phyloP scores from a whole-genome alignment of 2,888 invertebrate species.

The Pseudococcus longispinus region DNA sequence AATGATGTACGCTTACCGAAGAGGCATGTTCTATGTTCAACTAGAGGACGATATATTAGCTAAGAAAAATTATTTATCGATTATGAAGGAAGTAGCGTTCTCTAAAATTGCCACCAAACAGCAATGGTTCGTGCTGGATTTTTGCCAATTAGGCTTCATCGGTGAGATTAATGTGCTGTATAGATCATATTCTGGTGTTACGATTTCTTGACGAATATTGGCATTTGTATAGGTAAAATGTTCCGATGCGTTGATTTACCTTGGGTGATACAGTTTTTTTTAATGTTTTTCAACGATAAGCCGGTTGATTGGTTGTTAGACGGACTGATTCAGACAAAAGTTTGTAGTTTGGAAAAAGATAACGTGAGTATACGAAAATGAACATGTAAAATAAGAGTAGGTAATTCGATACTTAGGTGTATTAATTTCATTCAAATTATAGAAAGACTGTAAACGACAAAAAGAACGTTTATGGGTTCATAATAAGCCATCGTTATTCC shows the following conservation, averaged over 20 bases:
- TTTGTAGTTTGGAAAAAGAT: slow-evolving; percentile 83
- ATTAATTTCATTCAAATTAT: slow-evolving; percentile 61
- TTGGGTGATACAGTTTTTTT: slow-evolving; percentile 87
- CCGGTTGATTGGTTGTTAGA: slow-evolving; percentile 97
- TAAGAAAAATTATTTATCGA: slow-evolving; percentile 81
- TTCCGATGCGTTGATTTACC: slow-evolving; percentile 88
- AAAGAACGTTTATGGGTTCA: slow-evolving; percentile 82
- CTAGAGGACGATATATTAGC: slow-evolving; percentile 94
- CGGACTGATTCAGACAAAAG: slow-evolving; percentile 84
- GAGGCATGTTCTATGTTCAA: slow-evolving; percentile 89
- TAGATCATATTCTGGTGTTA: background rate
- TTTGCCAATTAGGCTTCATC: slow-evolving; percentile 92
- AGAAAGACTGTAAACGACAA: slow-evolving; percentile 83
- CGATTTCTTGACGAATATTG: slow-evolving; percentile 46
- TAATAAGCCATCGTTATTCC: slow-evolving; percentile 89
- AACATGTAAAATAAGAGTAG: too few relatives aligned
- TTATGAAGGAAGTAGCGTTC: slow-evolving; percentile 83
- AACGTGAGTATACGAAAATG: slow-evolving; percentile 68
- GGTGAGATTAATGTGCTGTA: slow-evolving; percentile 65
- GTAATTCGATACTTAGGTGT: background rate
- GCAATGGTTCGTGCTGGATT: slow-evolving; percentile 91
- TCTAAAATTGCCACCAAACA: slow-evolving; percentile 77
- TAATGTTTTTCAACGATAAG: slow-evolving; percentile 94
- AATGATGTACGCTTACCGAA: slow-evolving; percentile 90
- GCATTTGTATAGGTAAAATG: slow-evolving; percentile 74